phyloP scores from a whole-genome alignment of 23 tunicate genomes.

The Phallusia fumigata region DNA sequence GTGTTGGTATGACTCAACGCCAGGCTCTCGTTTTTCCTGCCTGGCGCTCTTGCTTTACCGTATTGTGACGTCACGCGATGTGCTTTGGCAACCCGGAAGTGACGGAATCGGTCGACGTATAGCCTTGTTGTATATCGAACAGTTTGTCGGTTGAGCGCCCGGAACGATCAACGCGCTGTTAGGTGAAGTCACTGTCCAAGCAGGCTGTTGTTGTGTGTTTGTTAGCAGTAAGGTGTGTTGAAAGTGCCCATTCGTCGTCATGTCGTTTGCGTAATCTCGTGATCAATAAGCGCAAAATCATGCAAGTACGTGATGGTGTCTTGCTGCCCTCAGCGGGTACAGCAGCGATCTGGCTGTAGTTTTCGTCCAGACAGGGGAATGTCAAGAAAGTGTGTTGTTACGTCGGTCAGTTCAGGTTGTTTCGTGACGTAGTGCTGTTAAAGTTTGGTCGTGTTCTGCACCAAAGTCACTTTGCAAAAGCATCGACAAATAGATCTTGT shows the following conservation, averaged over 20 bases:
- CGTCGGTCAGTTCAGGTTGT: too few species aligned
- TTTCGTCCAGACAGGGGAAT: too few species aligned
- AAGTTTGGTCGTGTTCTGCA: too few species aligned
- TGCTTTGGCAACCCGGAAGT: background rate
- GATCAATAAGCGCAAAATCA: background rate
- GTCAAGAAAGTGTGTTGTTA: too few species aligned
- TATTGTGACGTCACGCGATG: background rate
- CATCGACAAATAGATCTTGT: too few species aligned
- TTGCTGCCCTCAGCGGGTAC: too few species aligned
- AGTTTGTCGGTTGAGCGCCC: background rate
- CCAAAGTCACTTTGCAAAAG: too few species aligned
- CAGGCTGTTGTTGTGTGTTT: background rate
- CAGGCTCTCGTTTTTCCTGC: background rate
- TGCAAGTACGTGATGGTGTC: background rate
- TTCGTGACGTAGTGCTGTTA: too few species aligned
- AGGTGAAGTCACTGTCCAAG: background rate
- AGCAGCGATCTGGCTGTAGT: too few species aligned
- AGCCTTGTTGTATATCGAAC: background rate
- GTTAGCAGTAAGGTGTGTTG: background rate
- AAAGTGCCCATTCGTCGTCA: background rate
- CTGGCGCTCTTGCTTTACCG: slow-evolving; percentile 9
- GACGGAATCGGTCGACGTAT: background rate
- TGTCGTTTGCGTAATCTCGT: background rate
- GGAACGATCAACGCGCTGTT: background rate
- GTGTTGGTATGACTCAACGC: background rate